Conservation (phyloP, 2,113 vertebrate genomes). For the Colossoma macropomum region DNA sequence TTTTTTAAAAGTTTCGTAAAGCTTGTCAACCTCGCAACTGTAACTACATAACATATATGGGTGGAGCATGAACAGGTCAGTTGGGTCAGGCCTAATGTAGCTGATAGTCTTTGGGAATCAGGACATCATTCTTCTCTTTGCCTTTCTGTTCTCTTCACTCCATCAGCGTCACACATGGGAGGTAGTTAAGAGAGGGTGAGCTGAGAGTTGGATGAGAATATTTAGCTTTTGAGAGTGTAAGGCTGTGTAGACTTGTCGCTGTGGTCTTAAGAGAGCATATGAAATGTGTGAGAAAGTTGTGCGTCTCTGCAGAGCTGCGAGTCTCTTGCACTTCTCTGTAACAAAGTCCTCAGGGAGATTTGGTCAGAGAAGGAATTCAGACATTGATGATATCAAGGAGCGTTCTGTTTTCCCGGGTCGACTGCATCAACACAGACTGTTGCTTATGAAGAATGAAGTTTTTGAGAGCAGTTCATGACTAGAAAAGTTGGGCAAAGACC, state of each 20-base stretch:
- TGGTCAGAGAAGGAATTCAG: not conserved
- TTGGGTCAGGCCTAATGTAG: too few relatives aligned
- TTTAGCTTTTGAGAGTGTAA: not conserved
- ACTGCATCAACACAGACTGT: not conserved
- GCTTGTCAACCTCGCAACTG: too few relatives aligned
- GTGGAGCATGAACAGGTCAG: too few relatives aligned
- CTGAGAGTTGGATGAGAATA: not conserved
- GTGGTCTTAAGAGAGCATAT: not conserved
- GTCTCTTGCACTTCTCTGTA: not conserved
- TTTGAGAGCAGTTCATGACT: not conserved
- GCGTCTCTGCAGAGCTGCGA: not conserved
- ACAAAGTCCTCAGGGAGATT: not conserved
- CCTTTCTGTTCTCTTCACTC: not conserved
- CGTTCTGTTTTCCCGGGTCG: not conserved
- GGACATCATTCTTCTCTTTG: not conserved
- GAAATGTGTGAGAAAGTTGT: slow-evolving; percentile 8
- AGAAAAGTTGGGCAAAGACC: not conserved
- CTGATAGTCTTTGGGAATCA: not conserved
- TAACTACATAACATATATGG: too few relatives aligned
- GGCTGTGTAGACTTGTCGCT: not conserved
- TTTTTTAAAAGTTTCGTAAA: too few relatives aligned
- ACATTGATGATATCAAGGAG: not conserved
- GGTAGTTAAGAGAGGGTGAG: not conserved
- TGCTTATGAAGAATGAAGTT: not conserved
- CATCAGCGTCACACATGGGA: not conserved